Evolutionary conservation across 2,888 invertebrate genomes (phyloP).

Genomic region (Timandra comae): DNA sequence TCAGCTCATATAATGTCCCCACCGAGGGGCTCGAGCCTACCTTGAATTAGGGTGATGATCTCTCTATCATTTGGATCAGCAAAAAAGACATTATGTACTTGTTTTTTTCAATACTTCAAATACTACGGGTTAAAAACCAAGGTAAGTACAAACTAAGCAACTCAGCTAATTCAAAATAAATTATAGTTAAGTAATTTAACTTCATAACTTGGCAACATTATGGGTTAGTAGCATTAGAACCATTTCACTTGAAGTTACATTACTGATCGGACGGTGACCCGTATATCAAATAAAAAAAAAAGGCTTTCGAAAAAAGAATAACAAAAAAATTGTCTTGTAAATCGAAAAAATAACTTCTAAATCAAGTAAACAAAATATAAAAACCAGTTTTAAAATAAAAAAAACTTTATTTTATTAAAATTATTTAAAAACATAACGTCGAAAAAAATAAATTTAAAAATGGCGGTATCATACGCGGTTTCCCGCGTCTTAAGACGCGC

Average conservation of each 20-base stretch:
- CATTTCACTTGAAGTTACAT: conserved; percentile 26
- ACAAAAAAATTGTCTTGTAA: neutral
- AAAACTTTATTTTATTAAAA: conserved; percentile 9
- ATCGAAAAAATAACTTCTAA: neutral
- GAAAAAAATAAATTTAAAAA: conserved; percentile 19
- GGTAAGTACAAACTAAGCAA: too few species aligned
- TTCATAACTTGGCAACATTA: conserved; percentile 15
- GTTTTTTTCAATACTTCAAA: too few species aligned
- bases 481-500: conserved; percentile 57
- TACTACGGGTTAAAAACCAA: too few species aligned
- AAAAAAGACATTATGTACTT: too few species aligned
- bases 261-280: conserved; percentile 6
- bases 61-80: too few species aligned
- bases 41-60: too few species aligned
- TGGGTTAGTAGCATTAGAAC: conserved; percentile 10
- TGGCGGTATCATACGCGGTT: conserved; percentile 52
- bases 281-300: neutral
- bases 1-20: too few species aligned
- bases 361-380: neutral
- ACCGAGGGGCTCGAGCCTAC: too few species aligned
- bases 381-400: conserved; percentile 19
- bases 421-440: conserved; percentile 2
- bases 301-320: too few species aligned
- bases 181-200: neutral
- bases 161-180: too few species aligned